These are phyloP conservation scores for Melanotaenia duboulayi DNA, from an alignment of 2,113 vertebrate species.

Conservation along the genomic window DNA sequence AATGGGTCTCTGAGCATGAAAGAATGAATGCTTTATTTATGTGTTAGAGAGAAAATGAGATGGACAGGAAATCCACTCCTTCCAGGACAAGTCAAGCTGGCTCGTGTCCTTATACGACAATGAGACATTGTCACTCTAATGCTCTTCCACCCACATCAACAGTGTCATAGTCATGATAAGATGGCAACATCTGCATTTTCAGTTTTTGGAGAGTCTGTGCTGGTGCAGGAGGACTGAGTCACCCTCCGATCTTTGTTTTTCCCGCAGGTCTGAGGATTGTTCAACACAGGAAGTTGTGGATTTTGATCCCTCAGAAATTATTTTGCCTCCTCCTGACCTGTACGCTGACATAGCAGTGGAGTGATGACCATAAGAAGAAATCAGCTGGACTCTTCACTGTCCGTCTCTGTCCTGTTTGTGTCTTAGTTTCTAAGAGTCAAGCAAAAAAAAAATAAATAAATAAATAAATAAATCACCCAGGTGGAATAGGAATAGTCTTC, in stretches of 20 bases:
- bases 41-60: constrained; percentile 6
- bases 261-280: constrained; percentile 43
- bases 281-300: constrained; percentile 25
- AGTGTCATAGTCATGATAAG: background rate
- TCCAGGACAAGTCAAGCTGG: constrained; percentile 4
- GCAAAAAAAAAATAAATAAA: too few species aligned
- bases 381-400: background rate
- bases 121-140: background rate
- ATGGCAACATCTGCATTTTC: background rate
- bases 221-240: background rate
- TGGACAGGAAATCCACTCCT: background rate
- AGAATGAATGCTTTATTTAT: background rate
- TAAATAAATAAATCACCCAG: constrained; percentile 4
- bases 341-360: constrained; percentile 68
- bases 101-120: background rate
- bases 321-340: constrained; percentile 82
- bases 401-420: background rate
- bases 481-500: constrained; percentile 25
- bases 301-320: constrained; percentile 32
- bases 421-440: background rate
- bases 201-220: background rate
- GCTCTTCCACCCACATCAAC: background rate
- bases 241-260: background rate
- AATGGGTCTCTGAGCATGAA: constrained; percentile 17
- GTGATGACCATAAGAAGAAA: constrained; percentile 6